Conservation (phyloP, 2,113 vertebrate genomes). For the Sphaerodactylus townsendi region DNA sequence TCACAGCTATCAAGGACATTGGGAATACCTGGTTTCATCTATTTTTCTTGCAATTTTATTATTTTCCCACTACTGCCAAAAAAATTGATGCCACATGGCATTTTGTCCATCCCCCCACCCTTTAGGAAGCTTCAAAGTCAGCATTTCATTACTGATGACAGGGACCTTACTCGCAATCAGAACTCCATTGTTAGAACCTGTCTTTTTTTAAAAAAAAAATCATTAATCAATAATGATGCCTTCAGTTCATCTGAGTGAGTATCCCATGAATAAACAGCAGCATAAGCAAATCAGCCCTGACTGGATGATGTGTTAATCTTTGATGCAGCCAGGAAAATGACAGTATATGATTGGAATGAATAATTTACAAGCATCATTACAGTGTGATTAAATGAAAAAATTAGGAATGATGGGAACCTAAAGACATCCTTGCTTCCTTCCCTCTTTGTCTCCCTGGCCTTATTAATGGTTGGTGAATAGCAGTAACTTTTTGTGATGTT, state of each 20-base stretch:
- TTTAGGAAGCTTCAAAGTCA: slow-evolving; percentile 28
- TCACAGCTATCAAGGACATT: not conserved
- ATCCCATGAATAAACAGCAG: slow-evolving; percentile 43
- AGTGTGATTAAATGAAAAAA: not conserved
- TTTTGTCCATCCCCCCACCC: slow-evolving; percentile 9
- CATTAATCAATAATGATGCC: slow-evolving; percentile 41
- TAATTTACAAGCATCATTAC: slow-evolving; percentile 35
- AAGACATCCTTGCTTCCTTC: not conserved
- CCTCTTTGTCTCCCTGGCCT: not conserved
- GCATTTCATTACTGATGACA: slow-evolving; percentile 34
- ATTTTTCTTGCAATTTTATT: slow-evolving; percentile 18
- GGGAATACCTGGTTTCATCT: slow-evolving; percentile 9
- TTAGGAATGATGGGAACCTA: slow-evolving; percentile 18
- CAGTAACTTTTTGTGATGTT: not conserved
- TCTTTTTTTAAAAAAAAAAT: slow-evolving; percentile 36
- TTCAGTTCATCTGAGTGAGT: slow-evolving; percentile 38
- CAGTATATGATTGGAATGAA: slow-evolving; percentile 34
- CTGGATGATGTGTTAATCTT: slow-evolving; percentile 31
- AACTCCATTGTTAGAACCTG: slow-evolving; percentile 13
- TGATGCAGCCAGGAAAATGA: slow-evolving; percentile 41
- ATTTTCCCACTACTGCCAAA: slow-evolving; percentile 5
- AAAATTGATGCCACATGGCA: slow-evolving; percentile 20
- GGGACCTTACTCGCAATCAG: slow-evolving; percentile 40
- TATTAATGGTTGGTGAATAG: slow-evolving; percentile 10
- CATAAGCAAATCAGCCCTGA: slow-evolving; percentile 44